Percentiles rank a stretch among this genome's conserved stretches.
Evolutionary conservation across 2,888 invertebrate species (phyloP).

Genomic region (Polydrusus cervinus): DNA sequence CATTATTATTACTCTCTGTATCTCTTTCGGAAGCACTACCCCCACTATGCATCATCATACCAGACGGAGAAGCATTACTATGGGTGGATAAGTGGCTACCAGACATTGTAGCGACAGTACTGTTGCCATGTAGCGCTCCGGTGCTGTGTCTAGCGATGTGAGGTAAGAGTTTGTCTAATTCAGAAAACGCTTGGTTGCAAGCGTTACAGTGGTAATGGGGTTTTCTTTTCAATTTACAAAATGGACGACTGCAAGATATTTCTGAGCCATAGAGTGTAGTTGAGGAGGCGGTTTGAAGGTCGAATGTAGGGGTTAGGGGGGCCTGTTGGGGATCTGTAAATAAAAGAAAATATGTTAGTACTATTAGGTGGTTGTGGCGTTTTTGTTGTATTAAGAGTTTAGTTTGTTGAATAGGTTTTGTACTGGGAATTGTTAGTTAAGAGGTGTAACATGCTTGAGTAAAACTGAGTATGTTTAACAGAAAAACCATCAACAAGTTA

Average conservation of each 20-base stretch:
- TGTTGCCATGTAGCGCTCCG: conserved; percentile 71
- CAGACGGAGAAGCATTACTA: conserved; percentile 1
- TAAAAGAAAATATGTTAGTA: not conserved
- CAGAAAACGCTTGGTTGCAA: conserved; percentile 88
- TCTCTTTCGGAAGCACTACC: conserved; percentile 19
- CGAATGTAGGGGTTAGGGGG: conserved; percentile 23
- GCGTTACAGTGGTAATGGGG: conserved; percentile 87
- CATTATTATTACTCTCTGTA: conserved; percentile 35
- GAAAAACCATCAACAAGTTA: too few species aligned
- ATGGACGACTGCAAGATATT: conserved; percentile 82
- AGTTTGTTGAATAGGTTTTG: not conserved
- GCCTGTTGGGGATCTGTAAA: conserved; percentile 42
- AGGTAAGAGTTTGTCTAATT: conserved; percentile 78
- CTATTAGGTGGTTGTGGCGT: not conserved
- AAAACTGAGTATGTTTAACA: too few species aligned
- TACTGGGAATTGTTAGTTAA: not conserved
- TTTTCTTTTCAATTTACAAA: conserved; percentile 86
- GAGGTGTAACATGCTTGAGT: too few species aligned
- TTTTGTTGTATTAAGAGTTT: too few species aligned
- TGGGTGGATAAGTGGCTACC: conserved; percentile 1
- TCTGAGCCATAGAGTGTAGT: conserved; percentile 77
- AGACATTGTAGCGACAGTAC: not conserved
- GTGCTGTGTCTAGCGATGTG: conserved; percentile 83
- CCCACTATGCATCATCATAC: not conserved
- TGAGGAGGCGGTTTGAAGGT: conserved; percentile 41